These are phyloP conservation scores for Ormyrus labotus DNA, from an alignment of 2,888 invertebrate species.

Conservation along the genomic window DNA sequence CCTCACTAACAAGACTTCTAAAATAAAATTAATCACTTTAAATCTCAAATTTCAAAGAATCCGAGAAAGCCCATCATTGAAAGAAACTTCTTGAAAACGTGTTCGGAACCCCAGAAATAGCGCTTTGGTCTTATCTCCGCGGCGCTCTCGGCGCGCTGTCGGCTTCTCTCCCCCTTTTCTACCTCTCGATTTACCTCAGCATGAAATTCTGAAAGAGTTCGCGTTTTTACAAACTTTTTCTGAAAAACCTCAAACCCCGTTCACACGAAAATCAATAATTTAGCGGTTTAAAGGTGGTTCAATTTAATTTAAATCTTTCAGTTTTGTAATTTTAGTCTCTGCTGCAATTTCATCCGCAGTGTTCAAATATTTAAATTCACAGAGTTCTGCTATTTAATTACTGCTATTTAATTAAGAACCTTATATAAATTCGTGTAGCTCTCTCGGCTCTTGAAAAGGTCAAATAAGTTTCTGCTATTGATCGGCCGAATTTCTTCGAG, in stretches of 20 bases:
- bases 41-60: conserved; percentile 50
- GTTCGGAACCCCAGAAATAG: conserved; percentile 47
- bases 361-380: too few species aligned
- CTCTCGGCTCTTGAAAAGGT: conserved; percentile 1
- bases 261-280: too few species aligned
- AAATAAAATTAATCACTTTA: conserved; percentile 50
- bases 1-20: background rate
- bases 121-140: conserved; percentile 24
- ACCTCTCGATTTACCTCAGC: background rate
- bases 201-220: too few species aligned
- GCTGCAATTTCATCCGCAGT: too few species aligned
- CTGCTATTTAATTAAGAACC: too few species aligned
- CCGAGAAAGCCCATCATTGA: conserved; percentile 36
- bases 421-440: too few species aligned
- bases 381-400: too few species aligned
- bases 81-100: conserved; percentile 48
- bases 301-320: too few species aligned
- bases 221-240: too few species aligned
- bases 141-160: background rate
- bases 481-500: conserved; percentile 16
- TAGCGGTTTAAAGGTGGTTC: too few species aligned
- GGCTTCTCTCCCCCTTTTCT: background rate
- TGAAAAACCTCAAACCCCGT: too few species aligned
- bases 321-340: too few species aligned
- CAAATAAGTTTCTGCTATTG: conserved; percentile 48